Conservation (phyloP, 2,113 vertebrate genomes). For the Nansenia antarctica region DNA sequence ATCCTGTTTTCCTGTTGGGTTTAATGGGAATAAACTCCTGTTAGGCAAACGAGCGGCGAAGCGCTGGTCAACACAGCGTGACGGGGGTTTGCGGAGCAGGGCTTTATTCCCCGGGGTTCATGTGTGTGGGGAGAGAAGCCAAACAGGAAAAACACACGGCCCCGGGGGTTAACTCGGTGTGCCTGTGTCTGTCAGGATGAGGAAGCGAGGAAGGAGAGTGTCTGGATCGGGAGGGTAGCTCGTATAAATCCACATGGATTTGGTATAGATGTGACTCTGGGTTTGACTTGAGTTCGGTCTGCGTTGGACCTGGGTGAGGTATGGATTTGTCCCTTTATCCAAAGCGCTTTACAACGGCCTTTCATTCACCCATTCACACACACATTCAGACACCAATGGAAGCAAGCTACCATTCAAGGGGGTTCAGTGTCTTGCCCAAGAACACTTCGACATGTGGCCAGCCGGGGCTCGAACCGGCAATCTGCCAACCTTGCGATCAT, state of each 20-base stretch:
- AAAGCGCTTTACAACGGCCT: too few relatives aligned
- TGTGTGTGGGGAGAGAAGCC: conserved; percentile 25
- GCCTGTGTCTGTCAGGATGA: background rate
- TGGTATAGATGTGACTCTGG: background rate
- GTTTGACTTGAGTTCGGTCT: background rate
- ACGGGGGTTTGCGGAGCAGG: conserved; percentile 31
- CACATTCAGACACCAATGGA: too few relatives aligned
- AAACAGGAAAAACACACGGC: conserved; percentile 47
- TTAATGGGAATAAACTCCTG: conserved; percentile 57
- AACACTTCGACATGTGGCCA: too few relatives aligned
- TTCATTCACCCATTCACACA: too few relatives aligned
- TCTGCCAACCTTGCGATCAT: too few relatives aligned
- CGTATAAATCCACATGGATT: background rate
- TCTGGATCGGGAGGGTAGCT: background rate
- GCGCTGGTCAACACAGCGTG: conserved; percentile 22
- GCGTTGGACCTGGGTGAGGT: too few relatives aligned
- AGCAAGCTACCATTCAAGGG: too few relatives aligned
- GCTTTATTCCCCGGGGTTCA: conserved; percentile 26
- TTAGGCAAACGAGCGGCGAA: conserved; percentile 34
- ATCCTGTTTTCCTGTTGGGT: conserved; percentile 38
- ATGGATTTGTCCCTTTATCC: too few relatives aligned
- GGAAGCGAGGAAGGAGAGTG: background rate
- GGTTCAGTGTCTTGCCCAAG: too few relatives aligned
- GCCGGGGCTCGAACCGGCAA: too few relatives aligned
- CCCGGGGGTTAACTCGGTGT: too few relatives aligned